A percentile compares a stretch with the other conserved stretches of the same genome.
Evolutionary conservation across 2,888 invertebrate genomes (phyloP).

Genomic region (Campoplex nolae): DNA sequence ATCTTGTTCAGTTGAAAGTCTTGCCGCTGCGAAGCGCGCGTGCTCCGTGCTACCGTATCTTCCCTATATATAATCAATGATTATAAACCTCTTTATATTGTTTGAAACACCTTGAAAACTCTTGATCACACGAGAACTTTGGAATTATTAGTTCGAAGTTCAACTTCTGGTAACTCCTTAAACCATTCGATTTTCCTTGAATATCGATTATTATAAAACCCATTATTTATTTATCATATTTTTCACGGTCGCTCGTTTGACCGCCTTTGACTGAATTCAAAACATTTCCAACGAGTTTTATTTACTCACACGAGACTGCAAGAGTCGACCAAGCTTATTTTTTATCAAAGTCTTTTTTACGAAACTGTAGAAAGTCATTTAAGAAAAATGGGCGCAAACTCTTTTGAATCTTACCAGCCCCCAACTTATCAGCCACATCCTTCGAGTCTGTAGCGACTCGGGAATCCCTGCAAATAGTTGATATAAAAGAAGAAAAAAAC

Average conservation of each 20-base stretch:
- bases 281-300: constrained; percentile 40
- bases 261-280: constrained; percentile 45
- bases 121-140: background rate
- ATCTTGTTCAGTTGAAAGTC: constrained; percentile 1
- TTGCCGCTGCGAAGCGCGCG: background rate
- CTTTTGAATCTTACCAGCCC: constrained; percentile 17
- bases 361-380: constrained; percentile 32
- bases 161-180: background rate
- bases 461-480: constrained; percentile 28
- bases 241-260: background rate
- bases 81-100: no score
- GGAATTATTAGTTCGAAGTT: background rate
- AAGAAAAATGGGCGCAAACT: background rate
- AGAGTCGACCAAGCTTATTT: constrained; percentile 35
- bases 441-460: constrained; percentile 25
- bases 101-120: background rate
- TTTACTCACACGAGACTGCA: constrained; percentile 10
- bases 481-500: constrained; percentile 30
- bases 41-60: background rate
- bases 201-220: background rate
- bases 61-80: background rate
- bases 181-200: background rate
- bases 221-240: constrained; percentile 30
- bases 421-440: constrained; percentile 36
- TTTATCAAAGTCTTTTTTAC: constrained; percentile 48